Conservation (phyloP, 1,140 invertebrate species). For the Philopotamus ludificatus region DNA sequence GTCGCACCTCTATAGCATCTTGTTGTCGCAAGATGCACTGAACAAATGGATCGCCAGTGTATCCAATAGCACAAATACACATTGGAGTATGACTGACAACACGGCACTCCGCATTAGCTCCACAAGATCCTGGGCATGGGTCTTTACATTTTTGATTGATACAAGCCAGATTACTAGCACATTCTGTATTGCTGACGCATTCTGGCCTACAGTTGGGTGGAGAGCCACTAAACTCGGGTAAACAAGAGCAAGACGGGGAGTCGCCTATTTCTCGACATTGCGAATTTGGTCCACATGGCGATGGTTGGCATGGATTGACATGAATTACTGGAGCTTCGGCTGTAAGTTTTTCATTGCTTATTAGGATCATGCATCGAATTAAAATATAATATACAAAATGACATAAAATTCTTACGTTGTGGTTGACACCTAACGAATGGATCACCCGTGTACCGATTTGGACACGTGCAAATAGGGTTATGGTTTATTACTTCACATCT, state of each 20-base stretch:
- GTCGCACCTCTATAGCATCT: constrained; percentile 28
- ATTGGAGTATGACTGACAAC: constrained; percentile 73
- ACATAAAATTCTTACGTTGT: constrained; percentile 61
- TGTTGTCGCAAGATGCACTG: constrained; percentile 59
- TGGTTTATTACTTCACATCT: constrained; percentile 64
- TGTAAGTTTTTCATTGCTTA: constrained; percentile 12
- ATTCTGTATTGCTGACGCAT: constrained; percentile 74
- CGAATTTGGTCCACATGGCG: constrained; percentile 74
- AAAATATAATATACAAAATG: neutral
- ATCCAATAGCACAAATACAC: constrained; percentile 67
- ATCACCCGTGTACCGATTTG: constrained; percentile 61
- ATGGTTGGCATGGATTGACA: constrained; percentile 68
- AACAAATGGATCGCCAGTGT: constrained; percentile 71
- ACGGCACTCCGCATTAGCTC: constrained; percentile 68
- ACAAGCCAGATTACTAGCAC: constrained; percentile 67
- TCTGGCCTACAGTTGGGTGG: constrained; percentile 76
- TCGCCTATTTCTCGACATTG: constrained; percentile 65
- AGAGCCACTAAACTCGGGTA: constrained; percentile 66
- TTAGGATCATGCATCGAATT: constrained; percentile 32
- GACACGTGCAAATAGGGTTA: constrained; percentile 65
- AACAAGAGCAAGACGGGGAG: constrained; percentile 68
- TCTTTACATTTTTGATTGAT: constrained; percentile 70
- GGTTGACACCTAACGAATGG: constrained; percentile 62
- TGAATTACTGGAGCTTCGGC: neutral
- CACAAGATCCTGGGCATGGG: constrained; percentile 72